A percentile compares a stretch with the other conserved stretches of the same genome.
Evolutionary conservation across 2,888 invertebrate species (phyloP).

Genomic region (Philhelius pedissequus): DNA sequence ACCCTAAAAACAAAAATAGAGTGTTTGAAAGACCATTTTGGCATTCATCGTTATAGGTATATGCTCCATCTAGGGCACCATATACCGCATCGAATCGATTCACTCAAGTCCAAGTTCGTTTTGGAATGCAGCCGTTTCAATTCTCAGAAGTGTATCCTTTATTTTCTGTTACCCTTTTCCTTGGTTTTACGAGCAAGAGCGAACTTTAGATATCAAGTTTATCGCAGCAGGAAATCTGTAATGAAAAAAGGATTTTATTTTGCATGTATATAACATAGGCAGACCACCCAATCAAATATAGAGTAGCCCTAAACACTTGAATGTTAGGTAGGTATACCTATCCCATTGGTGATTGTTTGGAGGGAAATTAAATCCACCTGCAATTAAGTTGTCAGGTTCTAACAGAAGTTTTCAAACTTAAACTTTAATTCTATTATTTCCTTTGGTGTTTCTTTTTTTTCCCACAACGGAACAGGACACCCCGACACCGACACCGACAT

Average conservation of each 20-base stretch:
- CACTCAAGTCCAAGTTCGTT: conserved; percentile 47
- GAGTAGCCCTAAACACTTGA: conserved; percentile 1
- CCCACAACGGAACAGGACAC: neutral
- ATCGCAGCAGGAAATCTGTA: conserved; percentile 30
- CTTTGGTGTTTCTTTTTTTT: conserved; percentile 33
- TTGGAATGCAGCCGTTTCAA: conserved; percentile 37
- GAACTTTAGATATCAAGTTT: neutral
- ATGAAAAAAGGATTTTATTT: conserved; percentile 27
- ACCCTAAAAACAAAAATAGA: neutral
- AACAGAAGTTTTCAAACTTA: conserved; percentile 53
- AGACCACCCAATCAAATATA: neutral
- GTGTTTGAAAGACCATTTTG: conserved; percentile 2
- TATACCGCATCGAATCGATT: neutral
- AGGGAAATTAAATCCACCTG: conserved; percentile 59
- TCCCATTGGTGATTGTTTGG: conserved; percentile 39
- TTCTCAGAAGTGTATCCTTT: conserved; percentile 30
- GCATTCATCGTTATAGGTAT: neutral
- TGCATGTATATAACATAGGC: neutral
- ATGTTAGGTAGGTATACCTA: too few relatives aligned
- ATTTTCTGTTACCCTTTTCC: neutral
- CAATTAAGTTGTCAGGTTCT: conserved; percentile 63
- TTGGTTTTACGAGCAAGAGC: neutral
- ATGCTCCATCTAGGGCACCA: neutral
- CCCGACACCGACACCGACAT: neutral
- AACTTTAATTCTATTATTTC: conserved; percentile 35